These are phyloP conservation scores for Pilophorus perplexus DNA, from an alignment of 2,888 invertebrate species.

Conservation along the genomic window DNA sequence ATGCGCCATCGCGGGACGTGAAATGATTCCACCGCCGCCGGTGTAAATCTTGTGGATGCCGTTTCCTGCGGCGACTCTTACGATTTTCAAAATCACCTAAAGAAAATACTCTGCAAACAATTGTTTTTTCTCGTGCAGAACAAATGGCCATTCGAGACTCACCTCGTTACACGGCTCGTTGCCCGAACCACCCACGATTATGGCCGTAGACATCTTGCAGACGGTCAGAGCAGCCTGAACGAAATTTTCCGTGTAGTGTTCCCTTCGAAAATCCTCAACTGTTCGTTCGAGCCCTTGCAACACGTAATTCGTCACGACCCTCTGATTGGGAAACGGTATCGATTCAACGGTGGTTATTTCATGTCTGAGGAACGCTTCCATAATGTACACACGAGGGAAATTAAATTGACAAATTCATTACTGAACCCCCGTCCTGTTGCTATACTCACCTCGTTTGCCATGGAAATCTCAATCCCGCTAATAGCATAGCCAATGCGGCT, in stretches of 20 bases:
- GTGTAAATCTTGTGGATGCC: slow-evolving; percentile 15
- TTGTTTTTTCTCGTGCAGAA: too few relatives aligned
- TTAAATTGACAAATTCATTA: too few relatives aligned
- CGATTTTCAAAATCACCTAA: background rate
- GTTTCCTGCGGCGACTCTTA: slow-evolving; percentile 8
- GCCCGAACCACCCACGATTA: slow-evolving; percentile 11
- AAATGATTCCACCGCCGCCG: slow-evolving; percentile 13
- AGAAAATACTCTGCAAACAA: too few relatives aligned
- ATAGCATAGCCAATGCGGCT: too few relatives aligned
- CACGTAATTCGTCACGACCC: background rate
- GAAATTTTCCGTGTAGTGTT: slow-evolving; percentile 23
- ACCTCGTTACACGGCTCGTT: background rate
- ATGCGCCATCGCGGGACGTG: slow-evolving; percentile 18
- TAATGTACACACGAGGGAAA: too few relatives aligned
- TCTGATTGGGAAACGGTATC: slow-evolving; percentile 11
- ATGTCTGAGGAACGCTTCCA: too few relatives aligned
- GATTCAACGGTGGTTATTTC: background rate
- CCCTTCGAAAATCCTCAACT: background rate
- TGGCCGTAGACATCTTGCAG: background rate
- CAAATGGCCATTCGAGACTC: too few relatives aligned
- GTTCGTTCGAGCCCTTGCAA: background rate
- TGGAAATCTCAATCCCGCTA: too few relatives aligned
- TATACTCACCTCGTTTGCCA: too few relatives aligned
- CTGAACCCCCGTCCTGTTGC: too few relatives aligned
- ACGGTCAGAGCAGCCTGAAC: slow-evolving; percentile 18